Conservation (phyloP, 2,113 vertebrate genomes). For the Dasyurus viverrinus region DNA sequence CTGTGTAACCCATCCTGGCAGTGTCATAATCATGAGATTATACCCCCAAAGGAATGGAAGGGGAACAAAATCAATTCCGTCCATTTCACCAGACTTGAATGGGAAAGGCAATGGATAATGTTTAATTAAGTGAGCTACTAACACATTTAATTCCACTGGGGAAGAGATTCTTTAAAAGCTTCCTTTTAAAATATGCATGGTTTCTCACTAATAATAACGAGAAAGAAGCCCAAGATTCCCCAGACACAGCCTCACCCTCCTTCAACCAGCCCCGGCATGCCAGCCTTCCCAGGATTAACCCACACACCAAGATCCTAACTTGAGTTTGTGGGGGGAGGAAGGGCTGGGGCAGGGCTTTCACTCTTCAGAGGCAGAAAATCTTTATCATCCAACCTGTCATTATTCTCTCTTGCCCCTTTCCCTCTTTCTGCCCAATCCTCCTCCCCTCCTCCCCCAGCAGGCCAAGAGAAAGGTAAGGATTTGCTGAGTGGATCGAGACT, state of each 20-base stretch:
- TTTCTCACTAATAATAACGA: constrained; percentile 74
- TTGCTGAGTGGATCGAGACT: constrained; percentile 66
- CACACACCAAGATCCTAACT: constrained; percentile 77
- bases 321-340: constrained; percentile 51
- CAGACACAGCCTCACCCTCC: constrained; percentile 64
- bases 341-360: constrained; percentile 75
- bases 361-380: constrained; percentile 79
- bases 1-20: not conserved
- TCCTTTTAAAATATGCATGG: constrained; percentile 77
- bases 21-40: not conserved
- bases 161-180: constrained; percentile 70
- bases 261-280: constrained; percentile 69
- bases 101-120: not conserved
- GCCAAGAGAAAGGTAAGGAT: constrained; percentile 65
- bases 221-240: constrained; percentile 79
- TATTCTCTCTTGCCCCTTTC: constrained; percentile 60
- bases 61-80: not conserved
- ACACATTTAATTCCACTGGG: constrained; percentile 54
- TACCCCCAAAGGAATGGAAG: not conserved
- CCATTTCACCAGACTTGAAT: not conserved
- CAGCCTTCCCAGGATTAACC: constrained; percentile 63
- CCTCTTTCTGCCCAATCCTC: constrained; percentile 50
- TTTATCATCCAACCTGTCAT: constrained; percentile 77
- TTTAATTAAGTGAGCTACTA: not conserved
- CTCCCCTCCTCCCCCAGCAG: constrained; percentile 56